phyloP scores from a whole-genome alignment of 2,113 vertebrate species.

The Sakesphorus luctuosus region DNA sequence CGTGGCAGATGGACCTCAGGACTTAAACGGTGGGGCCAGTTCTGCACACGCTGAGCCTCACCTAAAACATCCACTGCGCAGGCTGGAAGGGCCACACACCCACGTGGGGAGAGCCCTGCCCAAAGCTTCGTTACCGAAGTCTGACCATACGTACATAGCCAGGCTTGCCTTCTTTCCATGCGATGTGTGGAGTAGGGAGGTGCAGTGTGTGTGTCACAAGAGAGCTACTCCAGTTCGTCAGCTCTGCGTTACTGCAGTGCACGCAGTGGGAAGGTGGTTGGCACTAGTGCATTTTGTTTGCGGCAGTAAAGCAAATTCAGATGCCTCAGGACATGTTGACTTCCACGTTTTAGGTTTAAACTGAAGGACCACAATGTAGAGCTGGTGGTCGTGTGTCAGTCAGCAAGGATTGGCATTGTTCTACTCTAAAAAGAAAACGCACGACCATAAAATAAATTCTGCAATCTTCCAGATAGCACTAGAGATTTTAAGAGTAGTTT shows the following conservation, averaged over 20 bases:
- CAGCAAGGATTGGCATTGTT: background rate
- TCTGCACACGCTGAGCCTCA: too few relatives aligned
- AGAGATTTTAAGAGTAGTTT: background rate
- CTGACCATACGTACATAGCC: too few relatives aligned
- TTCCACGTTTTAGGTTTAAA: background rate
- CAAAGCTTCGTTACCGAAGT: too few relatives aligned
- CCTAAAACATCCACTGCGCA: too few relatives aligned
- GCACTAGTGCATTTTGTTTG: background rate
- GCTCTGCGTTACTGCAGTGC: background rate
- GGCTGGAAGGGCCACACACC: too few relatives aligned
- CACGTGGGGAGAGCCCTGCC: too few relatives aligned
- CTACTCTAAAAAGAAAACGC: background rate
- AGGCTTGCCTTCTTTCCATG: background rate
- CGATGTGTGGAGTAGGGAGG: background rate
- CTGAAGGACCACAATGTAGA: fast-evolving
- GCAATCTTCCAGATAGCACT: fast-evolving
- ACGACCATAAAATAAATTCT: background rate
- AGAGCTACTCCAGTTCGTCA: fast-evolving
- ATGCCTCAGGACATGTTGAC: background rate
- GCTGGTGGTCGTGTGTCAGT: background rate
- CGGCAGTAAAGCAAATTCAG: background rate
- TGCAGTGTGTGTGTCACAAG: fast-evolving
- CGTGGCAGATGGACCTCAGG: too few relatives aligned
- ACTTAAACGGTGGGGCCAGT: too few relatives aligned
- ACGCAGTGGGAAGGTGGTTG: background rate